Percentiles rank a stretch among this genome's conserved stretches.
Conservation (phyloP, 2,888 invertebrate genomes). For the Lochmaea capreae region DNA sequence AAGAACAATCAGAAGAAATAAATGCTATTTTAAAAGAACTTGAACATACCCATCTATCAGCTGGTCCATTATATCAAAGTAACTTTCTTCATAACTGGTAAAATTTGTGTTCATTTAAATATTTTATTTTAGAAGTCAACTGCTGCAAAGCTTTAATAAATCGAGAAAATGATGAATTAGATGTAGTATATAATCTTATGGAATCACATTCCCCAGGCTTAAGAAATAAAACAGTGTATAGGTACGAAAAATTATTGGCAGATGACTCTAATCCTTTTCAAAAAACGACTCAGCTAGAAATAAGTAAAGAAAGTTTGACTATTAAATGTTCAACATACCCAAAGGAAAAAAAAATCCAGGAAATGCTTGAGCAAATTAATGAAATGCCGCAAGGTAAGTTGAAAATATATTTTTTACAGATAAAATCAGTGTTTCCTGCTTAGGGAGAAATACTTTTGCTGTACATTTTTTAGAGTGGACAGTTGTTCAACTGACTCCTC, state of each 20-base stretch:
- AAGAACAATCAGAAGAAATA: constrained; percentile 25
- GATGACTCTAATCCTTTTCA: constrained; percentile 34
- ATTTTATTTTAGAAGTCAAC: constrained; percentile 51
- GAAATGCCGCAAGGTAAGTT: constrained; percentile 61
- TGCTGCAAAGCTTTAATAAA: constrained; percentile 50
- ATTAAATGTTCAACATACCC: constrained; percentile 51
- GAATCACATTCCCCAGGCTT: constrained; percentile 61
- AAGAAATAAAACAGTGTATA: constrained; percentile 54
- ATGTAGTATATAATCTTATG: constrained; percentile 57
- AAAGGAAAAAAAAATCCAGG: constrained; percentile 47
- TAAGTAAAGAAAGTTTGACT: constrained; percentile 53
- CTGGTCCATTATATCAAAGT: constrained; percentile 51
- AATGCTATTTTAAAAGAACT: constrained; percentile 39
- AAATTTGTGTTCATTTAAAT: neutral
- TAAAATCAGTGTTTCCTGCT: too few species aligned
- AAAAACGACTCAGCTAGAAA: constrained; percentile 40
- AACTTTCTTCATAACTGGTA: constrained; percentile 17
- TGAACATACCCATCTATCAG: constrained; percentile 42
- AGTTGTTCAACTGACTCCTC: constrained; percentile 70
- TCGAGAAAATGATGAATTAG: constrained; percentile 54
- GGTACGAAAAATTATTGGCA: constrained; percentile 53
- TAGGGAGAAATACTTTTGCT: too few species aligned
- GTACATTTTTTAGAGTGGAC: constrained; percentile 71
- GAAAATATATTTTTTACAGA: too few species aligned
- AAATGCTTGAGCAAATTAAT: constrained; percentile 54